Conservation (phyloP, 2,888 invertebrate species). For the Cancer borealis region DNA sequence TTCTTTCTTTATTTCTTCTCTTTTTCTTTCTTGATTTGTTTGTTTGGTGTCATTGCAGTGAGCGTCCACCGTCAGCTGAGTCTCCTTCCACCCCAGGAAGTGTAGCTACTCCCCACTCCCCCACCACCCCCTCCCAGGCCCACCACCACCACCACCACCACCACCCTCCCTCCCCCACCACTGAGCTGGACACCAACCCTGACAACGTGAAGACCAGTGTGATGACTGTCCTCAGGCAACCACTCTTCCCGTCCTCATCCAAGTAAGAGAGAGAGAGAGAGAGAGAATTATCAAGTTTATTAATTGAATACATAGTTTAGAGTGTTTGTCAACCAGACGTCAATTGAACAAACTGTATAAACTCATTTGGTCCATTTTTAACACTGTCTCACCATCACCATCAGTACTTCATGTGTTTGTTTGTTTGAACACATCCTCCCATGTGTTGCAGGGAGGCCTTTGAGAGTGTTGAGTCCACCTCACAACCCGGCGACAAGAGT, state of each 20-base stretch:
- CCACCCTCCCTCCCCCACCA: conserved; percentile 51
- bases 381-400: too few species aligned
- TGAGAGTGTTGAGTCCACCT: conserved; percentile 69
- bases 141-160: conserved; percentile 60
- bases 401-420: too few species aligned
- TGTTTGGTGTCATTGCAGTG: not conserved
- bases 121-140: conserved; percentile 26
- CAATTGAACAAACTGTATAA: too few species aligned
- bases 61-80: not conserved
- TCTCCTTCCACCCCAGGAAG: conserved; percentile 10
- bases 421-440: too few species aligned
- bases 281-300: too few species aligned
- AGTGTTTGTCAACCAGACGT: too few species aligned
- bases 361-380: too few species aligned
- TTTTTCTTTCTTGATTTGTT: not conserved
- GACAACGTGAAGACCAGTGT: conserved; percentile 63
- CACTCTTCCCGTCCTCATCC: conserved; percentile 76
- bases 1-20: not conserved
- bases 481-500: conserved; percentile 60
- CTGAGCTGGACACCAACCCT: conserved; percentile 54
- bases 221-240: conserved; percentile 75
- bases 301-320: too few species aligned
- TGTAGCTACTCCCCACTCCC: conserved; percentile 29
- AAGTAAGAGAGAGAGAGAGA: conserved; percentile 70
- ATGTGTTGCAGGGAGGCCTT: conserved; percentile 71